These are phyloP conservation scores for Protaetia brevitarsis DNA, from an alignment of 1,140 invertebrate genomes.

Conservation along the genomic window DNA sequence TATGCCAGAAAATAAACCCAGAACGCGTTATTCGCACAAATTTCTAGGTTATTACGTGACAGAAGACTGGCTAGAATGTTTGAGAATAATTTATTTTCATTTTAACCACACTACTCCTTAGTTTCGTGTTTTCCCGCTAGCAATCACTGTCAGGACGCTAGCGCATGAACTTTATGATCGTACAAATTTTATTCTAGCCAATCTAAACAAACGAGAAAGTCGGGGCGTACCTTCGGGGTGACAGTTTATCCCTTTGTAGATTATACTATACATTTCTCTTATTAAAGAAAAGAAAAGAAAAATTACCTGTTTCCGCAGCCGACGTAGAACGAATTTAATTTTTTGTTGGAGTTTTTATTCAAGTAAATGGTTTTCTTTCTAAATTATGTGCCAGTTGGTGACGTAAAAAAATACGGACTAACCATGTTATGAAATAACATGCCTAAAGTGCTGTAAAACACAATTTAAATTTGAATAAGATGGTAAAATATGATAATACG, in stretches of 20 bases:
- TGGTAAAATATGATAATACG: no score
- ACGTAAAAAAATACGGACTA: background rate
- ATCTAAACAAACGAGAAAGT: conserved; percentile 6
- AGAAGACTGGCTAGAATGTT: background rate
- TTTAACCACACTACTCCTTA: background rate
- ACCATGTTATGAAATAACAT: background rate
- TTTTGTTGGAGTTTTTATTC: background rate
- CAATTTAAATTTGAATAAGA: no score
- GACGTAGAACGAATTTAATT: background rate
- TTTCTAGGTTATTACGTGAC: background rate
- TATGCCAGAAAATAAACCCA: background rate
- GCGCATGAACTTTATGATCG: background rate
- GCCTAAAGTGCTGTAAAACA: background rate
- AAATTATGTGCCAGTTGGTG: background rate
- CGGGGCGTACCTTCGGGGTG: background rate
- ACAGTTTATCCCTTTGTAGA: background rate
- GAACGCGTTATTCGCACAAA: background rate
- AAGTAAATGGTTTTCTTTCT: background rate
- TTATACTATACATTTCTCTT: background rate
- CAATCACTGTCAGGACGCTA: background rate
- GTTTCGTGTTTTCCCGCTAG: background rate
- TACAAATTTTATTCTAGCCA: background rate
- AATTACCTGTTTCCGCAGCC: background rate
- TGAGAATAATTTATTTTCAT: background rate
- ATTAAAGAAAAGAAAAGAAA: background rate